These are phyloP conservation scores for Drosophila gaucha DNA, from an alignment of 2,888 invertebrate species.

Conservation along the genomic window DNA sequence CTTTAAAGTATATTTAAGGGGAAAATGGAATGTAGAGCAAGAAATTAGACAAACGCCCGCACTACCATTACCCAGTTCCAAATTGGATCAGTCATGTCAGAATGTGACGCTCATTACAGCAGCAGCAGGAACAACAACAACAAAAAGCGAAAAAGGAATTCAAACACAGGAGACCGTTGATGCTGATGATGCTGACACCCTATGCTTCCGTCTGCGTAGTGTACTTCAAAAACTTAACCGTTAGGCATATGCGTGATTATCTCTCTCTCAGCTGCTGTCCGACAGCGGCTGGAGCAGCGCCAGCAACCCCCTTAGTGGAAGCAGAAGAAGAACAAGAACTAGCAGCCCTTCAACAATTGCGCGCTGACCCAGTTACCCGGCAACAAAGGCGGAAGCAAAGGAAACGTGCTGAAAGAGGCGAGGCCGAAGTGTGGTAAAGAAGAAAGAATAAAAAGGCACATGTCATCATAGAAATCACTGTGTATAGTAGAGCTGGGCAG, in stretches of 20 bases:
- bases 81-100: constrained; percentile 45
- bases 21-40: constrained; percentile 56
- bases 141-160: constrained; percentile 17
- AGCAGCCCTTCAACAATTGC: constrained; percentile 73
- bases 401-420: constrained; percentile 71
- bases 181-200: constrained; percentile 67
- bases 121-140: constrained; percentile 26
- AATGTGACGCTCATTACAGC: constrained; percentile 60
- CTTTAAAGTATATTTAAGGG: constrained; percentile 55
- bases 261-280: constrained; percentile 59
- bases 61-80: neutral
- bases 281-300: constrained; percentile 33
- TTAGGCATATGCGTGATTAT: constrained; percentile 79
- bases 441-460: constrained; percentile 70
- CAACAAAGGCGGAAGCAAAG: constrained; percentile 80
- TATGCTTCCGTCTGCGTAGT: constrained; percentile 49
- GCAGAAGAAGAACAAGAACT: constrained; percentile 7
- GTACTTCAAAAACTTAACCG: constrained; percentile 78
- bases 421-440: constrained; percentile 32
- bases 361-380: constrained; percentile 79
- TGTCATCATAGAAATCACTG: constrained; percentile 79
- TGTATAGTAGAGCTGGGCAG: constrained; percentile 59
- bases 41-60: constrained; percentile 55
- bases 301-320: constrained; percentile 25
- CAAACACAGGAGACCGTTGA: constrained; percentile 17